A percentile compares a stretch with the other conserved stretches of the same genome.
Evolutionary conservation across 2,888 invertebrate genomes (phyloP).

Genomic region (Argyresthia goedartella): DNA sequence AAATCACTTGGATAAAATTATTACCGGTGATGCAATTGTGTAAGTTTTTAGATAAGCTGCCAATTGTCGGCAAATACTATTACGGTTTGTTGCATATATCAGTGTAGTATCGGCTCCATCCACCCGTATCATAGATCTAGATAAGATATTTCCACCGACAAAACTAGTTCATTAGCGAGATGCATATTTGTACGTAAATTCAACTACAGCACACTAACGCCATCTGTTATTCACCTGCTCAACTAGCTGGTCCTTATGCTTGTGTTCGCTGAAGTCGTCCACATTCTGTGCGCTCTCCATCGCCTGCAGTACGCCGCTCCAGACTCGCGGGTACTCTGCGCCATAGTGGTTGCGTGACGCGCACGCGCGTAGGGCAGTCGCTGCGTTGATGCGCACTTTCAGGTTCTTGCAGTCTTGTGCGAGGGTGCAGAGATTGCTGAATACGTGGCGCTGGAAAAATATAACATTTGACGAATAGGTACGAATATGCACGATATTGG

Average conservation of each 20-base stretch:
- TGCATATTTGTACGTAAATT: too few relatives aligned
- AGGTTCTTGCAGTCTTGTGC: slow-evolving; percentile 84
- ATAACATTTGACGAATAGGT: neutral
- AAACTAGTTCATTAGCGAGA: too few relatives aligned
- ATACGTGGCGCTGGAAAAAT: slow-evolving; percentile 69
- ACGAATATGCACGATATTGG: too few relatives aligned
- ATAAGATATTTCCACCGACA: too few relatives aligned
- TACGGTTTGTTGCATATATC: too few relatives aligned
- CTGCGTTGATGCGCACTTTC: slow-evolving; percentile 92
- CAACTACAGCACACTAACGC: too few relatives aligned
- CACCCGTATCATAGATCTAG: too few relatives aligned
- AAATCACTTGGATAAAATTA: too few relatives aligned
- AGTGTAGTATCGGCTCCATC: too few relatives aligned
- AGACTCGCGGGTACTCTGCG: slow-evolving; percentile 70
- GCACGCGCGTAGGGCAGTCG: slow-evolving; percentile 79
- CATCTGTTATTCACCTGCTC: slow-evolving; percentile 74
- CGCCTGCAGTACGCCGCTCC: slow-evolving; percentile 80
- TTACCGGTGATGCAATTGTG: too few relatives aligned
- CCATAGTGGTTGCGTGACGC: slow-evolving; percentile 74
- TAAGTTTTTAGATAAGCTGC: too few relatives aligned
- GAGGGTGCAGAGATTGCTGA: slow-evolving; percentile 74
- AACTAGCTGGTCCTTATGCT: slow-evolving; percentile 86
- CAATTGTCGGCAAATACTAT: too few relatives aligned
- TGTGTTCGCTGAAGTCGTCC: slow-evolving; percentile 86
- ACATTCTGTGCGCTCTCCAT: slow-evolving; percentile 84